A percentile compares a stretch with the other conserved stretches of the same genome.
Conservation (phyloP, 2,888 invertebrate species). For the Syritta pipiens region DNA sequence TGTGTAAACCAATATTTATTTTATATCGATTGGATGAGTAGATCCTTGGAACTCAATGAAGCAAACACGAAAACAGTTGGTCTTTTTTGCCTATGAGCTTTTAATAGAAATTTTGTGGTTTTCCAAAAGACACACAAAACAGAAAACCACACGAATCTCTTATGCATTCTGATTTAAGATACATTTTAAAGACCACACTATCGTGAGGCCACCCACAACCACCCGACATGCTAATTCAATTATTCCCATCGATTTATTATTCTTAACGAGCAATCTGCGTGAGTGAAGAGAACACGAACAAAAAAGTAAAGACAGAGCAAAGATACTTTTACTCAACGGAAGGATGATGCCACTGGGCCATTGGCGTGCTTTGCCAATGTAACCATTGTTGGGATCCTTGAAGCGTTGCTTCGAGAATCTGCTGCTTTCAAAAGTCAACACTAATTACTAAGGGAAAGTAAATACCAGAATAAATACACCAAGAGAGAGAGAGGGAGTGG, state of each 20-base stretch:
- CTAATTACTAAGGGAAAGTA: conserved; percentile 59
- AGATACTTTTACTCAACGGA: conserved; percentile 13
- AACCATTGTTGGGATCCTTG: background rate
- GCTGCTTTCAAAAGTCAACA: conserved; percentile 54
- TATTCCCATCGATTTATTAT: conserved; percentile 64
- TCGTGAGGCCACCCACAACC: background rate
- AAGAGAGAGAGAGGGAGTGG: too few relatives aligned
- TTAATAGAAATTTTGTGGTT: too few relatives aligned
- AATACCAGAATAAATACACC: conserved; percentile 62
- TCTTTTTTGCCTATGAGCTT: too few relatives aligned
- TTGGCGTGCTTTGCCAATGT: background rate
- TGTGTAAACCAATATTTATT: too few relatives aligned
- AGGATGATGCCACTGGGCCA: too few relatives aligned
- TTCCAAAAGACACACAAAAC: background rate
- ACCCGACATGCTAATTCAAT: conserved; percentile 55
- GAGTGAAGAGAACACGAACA: too few relatives aligned
- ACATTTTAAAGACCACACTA: conserved; percentile 7
- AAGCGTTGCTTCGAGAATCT: conserved; percentile 21
- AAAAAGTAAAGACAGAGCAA: background rate
- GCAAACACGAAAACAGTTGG: too few relatives aligned
- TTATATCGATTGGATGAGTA: too few relatives aligned
- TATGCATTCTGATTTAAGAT: conserved; percentile 6
- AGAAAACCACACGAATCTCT: conserved; percentile 12
- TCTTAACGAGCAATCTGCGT: conserved; percentile 41
- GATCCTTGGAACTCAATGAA: too few relatives aligned